These are phyloP conservation scores for Dolomedes plantarius DNA, from an alignment of 2,888 invertebrate species.

Conservation along the genomic window DNA sequence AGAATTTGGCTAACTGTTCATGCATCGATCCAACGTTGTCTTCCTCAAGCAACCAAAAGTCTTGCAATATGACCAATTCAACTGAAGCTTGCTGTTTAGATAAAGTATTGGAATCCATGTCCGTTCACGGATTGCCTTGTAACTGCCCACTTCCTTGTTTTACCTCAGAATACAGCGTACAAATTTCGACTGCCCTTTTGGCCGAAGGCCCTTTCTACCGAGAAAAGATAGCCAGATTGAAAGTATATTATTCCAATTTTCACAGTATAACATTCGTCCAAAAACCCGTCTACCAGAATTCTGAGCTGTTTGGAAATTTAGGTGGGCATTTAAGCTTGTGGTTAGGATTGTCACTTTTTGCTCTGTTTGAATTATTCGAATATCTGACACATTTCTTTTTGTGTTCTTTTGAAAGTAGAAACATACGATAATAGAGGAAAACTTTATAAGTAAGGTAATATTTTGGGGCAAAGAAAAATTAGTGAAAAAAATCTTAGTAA, in stretches of 20 bases:
- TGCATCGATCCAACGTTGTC: conserved; percentile 12
- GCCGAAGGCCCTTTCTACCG: background rate
- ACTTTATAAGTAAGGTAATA: too few relatives aligned
- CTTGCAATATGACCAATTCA: conserved; percentile 1
- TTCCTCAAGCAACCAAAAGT: background rate
- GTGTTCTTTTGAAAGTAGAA: too few relatives aligned
- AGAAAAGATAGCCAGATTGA: background rate
- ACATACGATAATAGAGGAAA: too few relatives aligned
- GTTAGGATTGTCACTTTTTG: background rate
- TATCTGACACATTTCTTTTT: background rate
- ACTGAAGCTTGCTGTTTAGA: conserved; percentile 8
- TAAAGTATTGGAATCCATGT: background rate
- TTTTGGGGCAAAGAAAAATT: too few relatives aligned
- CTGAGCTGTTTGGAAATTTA: background rate
- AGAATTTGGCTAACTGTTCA: background rate
- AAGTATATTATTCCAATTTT: background rate
- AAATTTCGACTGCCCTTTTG: background rate
- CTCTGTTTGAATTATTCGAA: background rate
- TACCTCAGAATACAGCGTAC: background rate
- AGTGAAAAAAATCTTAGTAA: too few relatives aligned
- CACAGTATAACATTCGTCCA: background rate
- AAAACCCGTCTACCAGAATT: background rate
- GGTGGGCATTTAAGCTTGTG: background rate
- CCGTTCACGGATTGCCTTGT: background rate
- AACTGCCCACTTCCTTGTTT: conserved; percentile 13